These are phyloP conservation scores for Epirrita christyi DNA, from an alignment of 2,888 invertebrate species.

Conservation along the genomic window DNA sequence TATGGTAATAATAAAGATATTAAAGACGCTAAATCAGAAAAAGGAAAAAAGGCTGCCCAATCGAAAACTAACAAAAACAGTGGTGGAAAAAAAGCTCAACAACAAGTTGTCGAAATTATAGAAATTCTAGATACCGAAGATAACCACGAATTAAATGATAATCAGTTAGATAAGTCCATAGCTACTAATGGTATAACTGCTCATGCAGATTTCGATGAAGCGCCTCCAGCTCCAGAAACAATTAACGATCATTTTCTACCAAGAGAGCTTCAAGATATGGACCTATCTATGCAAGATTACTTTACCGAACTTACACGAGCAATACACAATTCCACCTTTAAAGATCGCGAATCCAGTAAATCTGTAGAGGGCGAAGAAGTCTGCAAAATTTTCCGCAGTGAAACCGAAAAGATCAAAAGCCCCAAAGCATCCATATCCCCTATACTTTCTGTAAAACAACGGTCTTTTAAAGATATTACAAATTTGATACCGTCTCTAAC, in stretches of 20 bases:
- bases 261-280: conserved; percentile 55
- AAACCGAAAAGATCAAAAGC: background rate
- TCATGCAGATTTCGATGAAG: conserved; percentile 61
- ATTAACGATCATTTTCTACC: conserved; percentile 48
- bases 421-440: conserved; percentile 46
- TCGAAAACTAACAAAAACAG: conserved; percentile 15
- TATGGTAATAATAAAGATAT: conserved; percentile 23
- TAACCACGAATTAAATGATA: conserved; percentile 19
- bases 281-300: conserved; percentile 53
- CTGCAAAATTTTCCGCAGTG: conserved; percentile 4
- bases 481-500: conserved; percentile 34
- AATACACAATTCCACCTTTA: conserved; percentile 34
- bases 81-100: background rate
- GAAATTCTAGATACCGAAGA: conserved; percentile 14
- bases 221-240: conserved; percentile 52
- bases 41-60: conserved; percentile 11
- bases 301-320: conserved; percentile 53
- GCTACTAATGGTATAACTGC: conserved; percentile 63
- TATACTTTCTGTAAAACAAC: conserved; percentile 42
- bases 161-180: conserved; percentile 55
- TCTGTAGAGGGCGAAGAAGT: conserved; percentile 35
- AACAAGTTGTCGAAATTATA: background rate
- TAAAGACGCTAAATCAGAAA: conserved; percentile 1
- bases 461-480: conserved; percentile 50
- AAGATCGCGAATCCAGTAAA: conserved; percentile 22